A percentile compares a stretch with the other conserved stretches of the same genome.
Conservation (phyloP, 2,113 vertebrate species). For the Egretta garzetta region DNA sequence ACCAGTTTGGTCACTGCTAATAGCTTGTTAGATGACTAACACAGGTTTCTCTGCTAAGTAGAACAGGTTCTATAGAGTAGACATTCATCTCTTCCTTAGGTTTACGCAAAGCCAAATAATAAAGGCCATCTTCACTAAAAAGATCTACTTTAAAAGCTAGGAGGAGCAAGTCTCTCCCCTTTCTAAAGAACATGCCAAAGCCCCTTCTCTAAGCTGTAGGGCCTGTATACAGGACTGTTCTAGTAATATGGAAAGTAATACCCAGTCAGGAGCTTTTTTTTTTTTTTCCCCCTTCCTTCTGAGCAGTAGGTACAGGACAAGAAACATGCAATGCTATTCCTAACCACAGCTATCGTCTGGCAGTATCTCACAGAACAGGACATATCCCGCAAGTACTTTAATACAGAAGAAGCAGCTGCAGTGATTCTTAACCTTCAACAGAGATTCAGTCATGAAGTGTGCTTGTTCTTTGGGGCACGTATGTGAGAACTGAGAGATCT, state of each 20-base stretch:
- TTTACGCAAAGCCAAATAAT: background rate
- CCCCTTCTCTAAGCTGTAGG: background rate
- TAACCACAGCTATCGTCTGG: background rate
- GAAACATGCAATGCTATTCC: background rate
- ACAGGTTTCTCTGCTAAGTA: background rate
- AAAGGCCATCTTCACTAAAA: background rate
- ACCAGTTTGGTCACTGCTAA: background rate
- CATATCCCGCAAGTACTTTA: background rate
- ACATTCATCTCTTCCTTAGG: background rate
- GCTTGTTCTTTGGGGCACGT: rapidly evolving
- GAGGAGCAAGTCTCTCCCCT: background rate
- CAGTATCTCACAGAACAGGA: background rate
- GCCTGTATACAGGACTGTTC: background rate
- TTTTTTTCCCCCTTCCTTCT: background rate
- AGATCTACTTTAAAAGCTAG: background rate
- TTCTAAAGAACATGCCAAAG: background rate
- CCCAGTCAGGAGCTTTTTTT: too few species aligned
- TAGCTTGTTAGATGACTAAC: background rate
- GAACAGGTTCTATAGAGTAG: background rate
- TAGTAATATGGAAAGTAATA: background rate
- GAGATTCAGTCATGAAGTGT: background rate
- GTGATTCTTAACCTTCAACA: background rate
- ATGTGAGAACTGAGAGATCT: background rate
- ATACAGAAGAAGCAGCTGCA: background rate
- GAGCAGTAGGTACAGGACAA: background rate